Evolutionary conservation across 2,888 invertebrate genomes (phyloP), one percentile per base, ranked within the genome.

Genomic region (Ypsolopha sequella): DNA sequence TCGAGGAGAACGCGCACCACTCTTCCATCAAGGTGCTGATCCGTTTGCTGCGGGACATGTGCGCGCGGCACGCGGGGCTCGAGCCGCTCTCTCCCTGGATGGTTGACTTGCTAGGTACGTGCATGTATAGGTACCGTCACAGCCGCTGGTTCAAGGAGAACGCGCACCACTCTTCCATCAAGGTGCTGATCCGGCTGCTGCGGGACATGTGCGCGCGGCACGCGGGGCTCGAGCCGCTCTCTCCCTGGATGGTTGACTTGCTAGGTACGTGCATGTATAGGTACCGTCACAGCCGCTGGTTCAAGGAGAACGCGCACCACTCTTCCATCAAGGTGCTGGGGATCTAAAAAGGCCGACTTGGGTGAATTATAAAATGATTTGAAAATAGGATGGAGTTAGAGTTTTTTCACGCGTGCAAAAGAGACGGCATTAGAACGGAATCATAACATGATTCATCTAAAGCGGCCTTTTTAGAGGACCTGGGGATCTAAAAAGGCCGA

Each of bases 91-190:
- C 95, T 1, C 96, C 98, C 0, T 99, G 99, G 99, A 96, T 98
- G 92, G 84, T 99, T 38, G 98, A 99, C 84, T 89, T 99, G 43
- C 88, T 99, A 64, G 24, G 24, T 24, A 24, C 2, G 24, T n/a
- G n/a, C n/a, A n/a, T n/a, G n/a, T n/a, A n/a, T n/a, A n/a, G n/a
- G n/a, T n/a, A n/a, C 56, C 89, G 98, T 34, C 99, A 99, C 77
- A 95, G 96, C 54, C 91, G 97, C 35, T 99, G 99, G 99, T 98
- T 98, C 74, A 98, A 98, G 70, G 98, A 98, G 75, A 97, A 98
- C 68, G 97, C 97, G 0, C 97, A 96, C 71, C 98, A 98, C 76
- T 97, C 98, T 6, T 96, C 96, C 24, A 96, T 98, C 54, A 98
- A 98, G 88, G 95, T 96, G 6, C 80, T 99, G 10, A 97, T 99